Conservation (phyloP, 1,140 invertebrate species). For the Achatina immaculata region DNA sequence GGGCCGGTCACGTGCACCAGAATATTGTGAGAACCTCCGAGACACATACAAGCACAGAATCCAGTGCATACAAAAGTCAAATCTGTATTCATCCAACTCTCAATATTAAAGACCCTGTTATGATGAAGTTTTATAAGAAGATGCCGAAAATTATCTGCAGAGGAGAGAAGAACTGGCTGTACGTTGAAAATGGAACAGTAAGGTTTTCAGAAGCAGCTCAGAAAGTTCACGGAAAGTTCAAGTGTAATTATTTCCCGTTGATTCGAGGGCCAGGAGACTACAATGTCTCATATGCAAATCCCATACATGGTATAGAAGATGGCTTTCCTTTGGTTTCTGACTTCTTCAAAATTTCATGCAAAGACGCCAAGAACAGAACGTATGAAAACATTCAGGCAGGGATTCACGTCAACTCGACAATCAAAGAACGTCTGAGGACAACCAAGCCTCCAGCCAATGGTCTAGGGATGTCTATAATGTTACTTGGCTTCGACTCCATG, state of each 20-base stretch:
- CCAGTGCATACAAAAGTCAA: conserved; percentile 30
- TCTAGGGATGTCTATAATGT: conserved; percentile 82
- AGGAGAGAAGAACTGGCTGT: conserved; percentile 68
- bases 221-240: conserved; percentile 49
- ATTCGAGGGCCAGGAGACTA: conserved; percentile 45
- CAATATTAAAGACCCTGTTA: conserved; percentile 77
- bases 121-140: conserved; percentile 78
- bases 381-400: conserved; percentile 62
- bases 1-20: background rate
- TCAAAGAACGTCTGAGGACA: conserved; percentile 31
- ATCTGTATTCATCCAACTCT: conserved; percentile 79
- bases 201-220: conserved; percentile 41
- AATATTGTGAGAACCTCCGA: too few species aligned
- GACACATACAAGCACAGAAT: too few species aligned
- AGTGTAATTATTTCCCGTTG: conserved; percentile 53
- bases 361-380: conserved; percentile 41
- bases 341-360: conserved; percentile 59
- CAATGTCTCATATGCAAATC: conserved; percentile 28
- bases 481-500: conserved; percentile 92
- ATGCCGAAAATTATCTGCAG: conserved; percentile 76
- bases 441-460: conserved; percentile 15
- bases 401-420: conserved; percentile 47
- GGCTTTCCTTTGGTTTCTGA: conserved; percentile 49
- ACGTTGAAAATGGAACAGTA: conserved; percentile 50
- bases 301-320: conserved; percentile 46